A percentile compares a stretch with the other conserved stretches of the same genome.
Evolutionary conservation across 2,888 invertebrate species (phyloP).

Genomic region (Cephus runcator): DNA sequence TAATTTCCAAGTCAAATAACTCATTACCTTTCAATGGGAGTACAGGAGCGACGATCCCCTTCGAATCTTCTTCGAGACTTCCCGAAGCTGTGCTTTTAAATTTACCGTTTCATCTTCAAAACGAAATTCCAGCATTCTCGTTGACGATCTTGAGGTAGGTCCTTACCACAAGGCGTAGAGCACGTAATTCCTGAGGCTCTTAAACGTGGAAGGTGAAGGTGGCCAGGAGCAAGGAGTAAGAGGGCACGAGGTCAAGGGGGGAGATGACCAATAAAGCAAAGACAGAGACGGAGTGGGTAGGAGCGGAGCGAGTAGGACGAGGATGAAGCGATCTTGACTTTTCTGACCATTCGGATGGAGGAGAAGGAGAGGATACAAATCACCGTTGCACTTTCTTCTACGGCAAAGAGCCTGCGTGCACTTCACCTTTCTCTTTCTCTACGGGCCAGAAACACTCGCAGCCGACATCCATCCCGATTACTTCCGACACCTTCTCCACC

Average conservation of each 20-base stretch:
- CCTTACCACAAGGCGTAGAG: conserved; percentile 13
- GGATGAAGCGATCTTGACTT: conserved; percentile 2
- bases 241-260: conserved; percentile 10
- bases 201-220: not conserved
- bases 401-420: conserved; percentile 42
- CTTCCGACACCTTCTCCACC: conserved; percentile 33
- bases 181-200: not conserved
- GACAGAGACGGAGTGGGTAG: conserved; percentile 12
- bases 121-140: no score
- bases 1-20: no score
- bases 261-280: conserved; percentile 2
- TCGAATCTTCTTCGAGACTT: no score
- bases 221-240: not conserved
- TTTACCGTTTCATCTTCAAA: no score
- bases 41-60: no score
- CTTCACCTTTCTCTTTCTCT: conserved; percentile 61
- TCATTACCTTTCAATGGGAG: no score
- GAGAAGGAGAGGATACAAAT: conserved; percentile 27
- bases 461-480: conserved; percentile 24
- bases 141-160: conserved; percentile 39
- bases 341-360: not conserved
- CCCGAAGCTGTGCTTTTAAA: no score
- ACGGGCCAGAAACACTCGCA: conserved; percentile 25
- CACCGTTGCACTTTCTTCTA: conserved; percentile 58
- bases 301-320: conserved; percentile 24